Evolutionary conservation across 2,888 invertebrate species (phyloP), one percentile per base, ranked within the genome.

Genomic region (Lasioglossum pauxillum): DNA sequence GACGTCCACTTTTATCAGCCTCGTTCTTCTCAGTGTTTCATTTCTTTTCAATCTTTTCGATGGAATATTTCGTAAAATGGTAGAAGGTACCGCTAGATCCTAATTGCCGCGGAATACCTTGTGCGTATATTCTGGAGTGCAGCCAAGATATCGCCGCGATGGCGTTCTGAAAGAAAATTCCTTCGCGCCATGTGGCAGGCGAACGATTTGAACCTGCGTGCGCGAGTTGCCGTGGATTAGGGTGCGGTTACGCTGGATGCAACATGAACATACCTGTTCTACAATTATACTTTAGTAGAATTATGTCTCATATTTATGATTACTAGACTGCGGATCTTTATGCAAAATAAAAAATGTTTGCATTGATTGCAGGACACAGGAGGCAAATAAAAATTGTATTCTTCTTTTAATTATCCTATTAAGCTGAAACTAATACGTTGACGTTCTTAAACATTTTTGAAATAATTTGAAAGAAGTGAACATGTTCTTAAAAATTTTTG

Each of bases 181-280:
- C 71, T 35, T 35, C 80, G 67, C 80, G 76, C n/a, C 83, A 88
- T 88, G 84, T 83, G 83, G 89, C 78, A 49, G 71, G 69, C 80
- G 88, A 71, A 72, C 53, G 23, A 80, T 82, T 82, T 86, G 80
- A 85, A 80, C 73, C 73, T 49, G 64, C 64, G 73, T 64, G 78
- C 35, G 10, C n/a, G 69, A 67, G n/a, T n/a, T n/a, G 75, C 71
- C 27, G 8, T 60, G 73, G 85, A 79, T 82, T 64, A n/a, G 57
- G 57, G 57, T 12, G 57, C 57, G 57, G 12, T n/a, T 57, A 57
- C n/a, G 57, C 12, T 57, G 57, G 57, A 57, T n/a, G 57, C 12
- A 12, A 12, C 12, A 57, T 5, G 57, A 4, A n/a, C 57, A 27
- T n/a, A n/a, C 5, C 57, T 5, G 57, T 57, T 12, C 10, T 53